Percentiles rank a stretch among this genome's conserved stretches.
These are phyloP conservation scores for Tragulus kanchil DNA, from an alignment of 2,113 vertebrate species.

Conservation along the genomic window DNA sequence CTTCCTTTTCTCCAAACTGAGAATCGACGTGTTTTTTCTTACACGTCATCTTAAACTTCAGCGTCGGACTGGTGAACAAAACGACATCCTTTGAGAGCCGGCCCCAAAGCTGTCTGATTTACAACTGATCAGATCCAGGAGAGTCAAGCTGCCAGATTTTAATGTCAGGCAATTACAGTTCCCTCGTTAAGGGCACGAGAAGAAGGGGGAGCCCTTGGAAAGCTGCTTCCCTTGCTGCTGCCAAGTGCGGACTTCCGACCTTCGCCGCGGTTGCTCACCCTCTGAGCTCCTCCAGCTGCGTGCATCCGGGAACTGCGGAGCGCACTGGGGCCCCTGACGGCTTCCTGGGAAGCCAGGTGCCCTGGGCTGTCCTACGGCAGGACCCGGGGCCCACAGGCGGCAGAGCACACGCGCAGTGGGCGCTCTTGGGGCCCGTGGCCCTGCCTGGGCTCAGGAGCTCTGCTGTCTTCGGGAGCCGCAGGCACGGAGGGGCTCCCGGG, in stretches of 20 bases:
- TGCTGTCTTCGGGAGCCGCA: accelerated
- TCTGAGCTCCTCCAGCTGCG: background rate
- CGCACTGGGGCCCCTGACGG: accelerated
- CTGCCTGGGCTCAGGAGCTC: background rate
- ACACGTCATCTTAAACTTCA: accelerated
- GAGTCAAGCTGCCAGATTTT: background rate
- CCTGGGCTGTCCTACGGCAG: accelerated
- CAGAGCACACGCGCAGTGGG: accelerated
- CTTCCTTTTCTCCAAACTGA: background rate
- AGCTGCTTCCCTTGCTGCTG: background rate
- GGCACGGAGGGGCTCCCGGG: accelerated
- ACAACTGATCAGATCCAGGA: background rate
- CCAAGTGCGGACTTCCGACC: background rate
- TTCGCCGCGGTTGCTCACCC: background rate
- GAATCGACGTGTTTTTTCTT: background rate
- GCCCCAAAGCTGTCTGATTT: background rate
- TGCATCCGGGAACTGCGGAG: background rate
- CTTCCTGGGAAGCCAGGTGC: accelerated
- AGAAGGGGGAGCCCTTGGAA: background rate
- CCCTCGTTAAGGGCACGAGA: background rate
- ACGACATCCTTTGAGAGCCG: background rate
- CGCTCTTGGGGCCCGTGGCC: accelerated
- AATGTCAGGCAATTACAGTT: background rate
- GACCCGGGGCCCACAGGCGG: accelerated
- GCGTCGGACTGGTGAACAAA: accelerated